These are phyloP conservation scores for Hemibagrus guttatus DNA, from an alignment of 2,797 vertebrate species.

Conservation along the genomic window DNA sequence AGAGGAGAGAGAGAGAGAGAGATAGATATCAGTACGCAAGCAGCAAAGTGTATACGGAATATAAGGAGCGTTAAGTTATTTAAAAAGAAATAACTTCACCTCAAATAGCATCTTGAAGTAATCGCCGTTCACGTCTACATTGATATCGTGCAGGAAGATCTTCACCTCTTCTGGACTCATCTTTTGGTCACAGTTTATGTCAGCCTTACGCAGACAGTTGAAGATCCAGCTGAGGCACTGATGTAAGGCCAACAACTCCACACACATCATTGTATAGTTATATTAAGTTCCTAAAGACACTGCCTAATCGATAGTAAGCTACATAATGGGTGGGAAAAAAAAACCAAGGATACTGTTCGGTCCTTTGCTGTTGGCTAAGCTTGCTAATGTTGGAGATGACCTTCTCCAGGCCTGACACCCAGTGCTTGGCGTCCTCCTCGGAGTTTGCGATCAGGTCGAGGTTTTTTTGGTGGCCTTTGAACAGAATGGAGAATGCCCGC, in stretches of 20 bases:
- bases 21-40: too few species aligned
- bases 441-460: slow-evolving; percentile 91
- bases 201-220: slow-evolving; percentile 88
- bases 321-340: neutral
- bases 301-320: neutral
- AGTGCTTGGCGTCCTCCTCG: slow-evolving; percentile 83
- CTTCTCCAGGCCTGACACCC: slow-evolving; percentile 86
- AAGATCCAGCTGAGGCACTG: slow-evolving; percentile 87
- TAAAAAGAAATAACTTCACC: slow-evolving; percentile 69
- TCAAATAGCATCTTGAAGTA: slow-evolving; percentile 86
- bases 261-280: too few species aligned
- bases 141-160: slow-evolving; percentile 86
- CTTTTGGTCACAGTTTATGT: slow-evolving; percentile 90
- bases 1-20: too few species aligned
- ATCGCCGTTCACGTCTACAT: slow-evolving; percentile 84
- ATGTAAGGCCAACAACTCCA: slow-evolving; percentile 75
- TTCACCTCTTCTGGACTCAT: slow-evolving; percentile 89
- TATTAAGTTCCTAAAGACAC: neutral
- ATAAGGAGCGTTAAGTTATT: neutral
- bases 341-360: slow-evolving; percentile 91
- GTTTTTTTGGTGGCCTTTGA: slow-evolving; percentile 87
- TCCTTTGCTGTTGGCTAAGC: slow-evolving; percentile 82
- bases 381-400: slow-evolving; percentile 74
- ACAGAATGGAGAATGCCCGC: slow-evolving; percentile 91
- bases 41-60: neutral